Evolutionary conservation across 2,113 vertebrate genomes (phyloP), one percentile per base, ranked within the genome.

Genomic region (Paraplagusia blochii): DNA sequence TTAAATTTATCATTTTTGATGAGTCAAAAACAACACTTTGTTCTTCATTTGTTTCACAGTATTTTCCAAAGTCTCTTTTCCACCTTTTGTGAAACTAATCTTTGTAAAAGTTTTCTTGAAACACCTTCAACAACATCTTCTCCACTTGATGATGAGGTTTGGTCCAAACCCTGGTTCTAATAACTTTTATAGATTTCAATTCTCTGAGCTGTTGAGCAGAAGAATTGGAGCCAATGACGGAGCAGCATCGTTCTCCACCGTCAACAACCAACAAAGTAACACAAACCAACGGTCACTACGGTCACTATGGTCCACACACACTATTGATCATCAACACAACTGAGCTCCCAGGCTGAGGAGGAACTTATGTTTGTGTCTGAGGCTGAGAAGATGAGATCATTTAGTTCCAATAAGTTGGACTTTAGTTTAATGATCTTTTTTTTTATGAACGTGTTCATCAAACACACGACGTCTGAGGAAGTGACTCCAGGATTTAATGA

Each of bases 181-280:
- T 75, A 74, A 55, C 60, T 52, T 69, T 72, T 64, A 75, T 81
- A 57, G 71, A 77, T 77, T 77, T 75, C 74, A 69, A 76, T 78
- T 81, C 75, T 54, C 74, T 68, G 72, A 55, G 22, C 59, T 19
- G 66, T 33, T 77, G 70, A 70, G 62, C 70, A 60, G 52, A 56
- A 29, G 63, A 72, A 29, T 44, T 39, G 44, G 43, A 77, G 60
- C 29, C 5, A 60, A 44, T 49, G 59, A 66, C 8, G 61, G 44
- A 46, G 50, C 39, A 19, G 58, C 29, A 7, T 53, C 18, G 53
- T 8, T 44, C 29, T 53, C 8, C 46, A 39, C 42, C 15, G 38
- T 12, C 42, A 60, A 62, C 58, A 45, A 18, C 11, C 22, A 34
- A 49, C 16, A 47, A 44, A 19, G 11, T 44, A 45, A 52, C 65